Base-by-base conservation (phyloP, 1,140 invertebrate species). In the Drusus annulatus region DNA sequence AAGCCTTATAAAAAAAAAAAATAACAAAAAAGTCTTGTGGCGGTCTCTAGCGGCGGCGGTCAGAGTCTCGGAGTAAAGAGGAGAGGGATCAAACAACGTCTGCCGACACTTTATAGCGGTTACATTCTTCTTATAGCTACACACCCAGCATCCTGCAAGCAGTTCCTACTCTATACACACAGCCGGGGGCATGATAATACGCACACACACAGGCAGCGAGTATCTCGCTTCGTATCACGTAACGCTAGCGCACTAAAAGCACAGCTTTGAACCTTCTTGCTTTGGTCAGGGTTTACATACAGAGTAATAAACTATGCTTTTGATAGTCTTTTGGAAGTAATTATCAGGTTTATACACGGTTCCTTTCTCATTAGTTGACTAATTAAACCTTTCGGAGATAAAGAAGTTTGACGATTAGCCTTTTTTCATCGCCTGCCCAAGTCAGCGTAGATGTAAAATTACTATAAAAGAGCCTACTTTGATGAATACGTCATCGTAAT, bases 21-120 rank as follows among this genome's bases (percentile, higher is more conserved):
- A 65, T 16, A 16, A 23, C 15, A 63, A 28, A 63, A 63, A 65
- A 80, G 69, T 58, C 36, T 45, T 7, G 51, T 16, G 51, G 52
- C 51, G 19, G 75, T 23, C 75, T 76, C 78, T 62, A 63, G 78
- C 68, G 79, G 71, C 79, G 79, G 79, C 73, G 56, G 31, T 76
- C 68, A 54, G 76, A 50, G 60, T 56, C 60, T 63, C 45, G 19
- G 63, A 36, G 74, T 75, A 73, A 75, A 62, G 71, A 19, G 60
- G 56, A 69, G 54, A 78, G 77, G 78, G 81, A 82, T 82, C 81
- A 82, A 82, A 82, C 81, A 68, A 17, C 36, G 36, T 10, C 21
- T 71, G 77, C 80, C 80, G 80, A 80, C 81, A 82, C 78, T 77
- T 81, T 77, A 81, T 79, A 78, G 71, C 81, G 81, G 78, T 77